Evolutionary conservation across 2,113 vertebrate genomes (phyloP).

Genomic region (Cebidichthys violaceus): DNA sequence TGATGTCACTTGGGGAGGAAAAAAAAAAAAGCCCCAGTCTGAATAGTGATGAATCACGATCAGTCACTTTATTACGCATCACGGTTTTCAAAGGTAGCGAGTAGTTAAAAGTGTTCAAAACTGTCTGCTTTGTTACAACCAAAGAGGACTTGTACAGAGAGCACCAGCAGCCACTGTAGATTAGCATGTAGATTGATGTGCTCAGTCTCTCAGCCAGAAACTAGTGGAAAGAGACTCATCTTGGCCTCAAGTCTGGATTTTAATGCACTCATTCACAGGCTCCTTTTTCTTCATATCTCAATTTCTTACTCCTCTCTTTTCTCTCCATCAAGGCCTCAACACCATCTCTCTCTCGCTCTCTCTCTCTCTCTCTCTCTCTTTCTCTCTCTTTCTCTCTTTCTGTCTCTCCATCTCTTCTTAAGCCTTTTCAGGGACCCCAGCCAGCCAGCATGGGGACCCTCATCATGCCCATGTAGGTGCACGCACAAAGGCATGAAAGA

Average conservation of each 20-base stretch:
- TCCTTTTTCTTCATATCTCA: conserved; percentile 67
- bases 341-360: conserved; percentile 44
- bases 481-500: conserved; percentile 78
- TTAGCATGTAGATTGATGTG: conserved; percentile 65
- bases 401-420: conserved; percentile 66
- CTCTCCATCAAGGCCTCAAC: conserved; percentile 60
- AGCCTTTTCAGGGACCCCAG: conserved; percentile 73
- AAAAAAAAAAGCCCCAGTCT: neutral
- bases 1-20: neutral
- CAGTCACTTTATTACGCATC: neutral
- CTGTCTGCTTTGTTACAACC: conserved; percentile 19
- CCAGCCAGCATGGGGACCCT: conserved; percentile 78
- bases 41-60: conserved; percentile 9
- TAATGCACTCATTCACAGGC: conserved; percentile 68
- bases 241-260: conserved; percentile 55
- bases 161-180: conserved; percentile 61
- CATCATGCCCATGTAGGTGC: conserved; percentile 79
- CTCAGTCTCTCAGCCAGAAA: conserved; percentile 44
- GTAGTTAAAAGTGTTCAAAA: conserved; percentile 21
- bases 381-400: conserved; percentile 42
- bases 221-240: conserved; percentile 58
- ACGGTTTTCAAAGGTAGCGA: neutral
- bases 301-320: conserved; percentile 72
- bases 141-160: conserved; percentile 27
- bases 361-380: conserved; percentile 56